These are phyloP conservation scores for Oscheius sp. DNA, from an alignment of 2,888 invertebrate species.

Conservation along the genomic window DNA sequence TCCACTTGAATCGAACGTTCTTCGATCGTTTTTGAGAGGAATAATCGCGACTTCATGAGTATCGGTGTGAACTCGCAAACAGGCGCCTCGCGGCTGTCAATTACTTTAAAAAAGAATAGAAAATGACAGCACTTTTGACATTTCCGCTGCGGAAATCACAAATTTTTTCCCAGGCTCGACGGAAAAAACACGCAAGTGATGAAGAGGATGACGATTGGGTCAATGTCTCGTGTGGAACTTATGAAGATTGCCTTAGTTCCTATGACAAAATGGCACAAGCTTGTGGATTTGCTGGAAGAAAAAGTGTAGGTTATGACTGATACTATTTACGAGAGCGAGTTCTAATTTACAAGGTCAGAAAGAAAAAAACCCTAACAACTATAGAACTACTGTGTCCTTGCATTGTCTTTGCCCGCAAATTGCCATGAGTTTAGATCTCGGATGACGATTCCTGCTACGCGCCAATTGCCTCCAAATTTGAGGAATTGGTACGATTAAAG, in stretches of 20 bases:
- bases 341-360: no score
- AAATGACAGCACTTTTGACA: background rate
- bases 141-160: background rate
- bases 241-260: conserved; percentile 22
- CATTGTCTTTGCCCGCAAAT: no score
- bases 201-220: conserved; percentile 26
- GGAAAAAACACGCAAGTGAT: background rate
- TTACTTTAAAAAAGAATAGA: background rate
- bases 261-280: conserved; percentile 16
- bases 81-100: conserved; percentile 22
- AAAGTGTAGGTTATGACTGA: background rate
- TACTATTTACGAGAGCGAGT: no score
- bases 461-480: conserved; percentile 21
- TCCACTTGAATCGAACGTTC: conserved; percentile 1
- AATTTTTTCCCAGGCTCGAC: conserved; percentile 2
- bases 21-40: conserved; percentile 13
- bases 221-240: conserved; percentile 17
- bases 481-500: conserved; percentile 7
- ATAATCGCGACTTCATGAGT: background rate
- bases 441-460: conserved; percentile 26
- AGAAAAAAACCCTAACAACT: no score
- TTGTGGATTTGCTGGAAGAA: conserved; percentile 5
- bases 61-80: conserved; percentile 14
- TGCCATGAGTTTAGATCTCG: background rate
- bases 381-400: no score